Evolutionary conservation across 2,888 invertebrate species (phyloP).

Genomic region (Copidosoma aretas): DNA sequence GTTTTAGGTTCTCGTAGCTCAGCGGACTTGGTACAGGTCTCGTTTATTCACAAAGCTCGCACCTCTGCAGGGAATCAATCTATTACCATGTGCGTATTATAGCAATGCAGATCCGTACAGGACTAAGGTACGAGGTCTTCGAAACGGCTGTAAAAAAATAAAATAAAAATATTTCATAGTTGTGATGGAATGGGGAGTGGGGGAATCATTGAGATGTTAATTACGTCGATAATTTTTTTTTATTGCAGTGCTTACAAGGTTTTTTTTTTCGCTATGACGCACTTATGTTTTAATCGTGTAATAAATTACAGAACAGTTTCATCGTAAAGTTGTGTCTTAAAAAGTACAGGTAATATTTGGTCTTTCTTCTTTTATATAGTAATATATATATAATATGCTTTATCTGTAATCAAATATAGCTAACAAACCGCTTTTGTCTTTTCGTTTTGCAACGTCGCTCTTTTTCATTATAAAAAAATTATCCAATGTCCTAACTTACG

Average conservation of each 20-base stretch:
- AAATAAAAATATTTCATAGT: too few species aligned
- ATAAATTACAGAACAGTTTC: conserved; percentile 55
- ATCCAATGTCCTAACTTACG: conserved; percentile 26
- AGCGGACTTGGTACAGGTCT: too few species aligned
- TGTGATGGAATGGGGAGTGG: too few species aligned
- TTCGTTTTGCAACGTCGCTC: conserved; percentile 22
- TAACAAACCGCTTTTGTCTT: conserved; percentile 36
- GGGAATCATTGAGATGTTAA: conserved; percentile 1
- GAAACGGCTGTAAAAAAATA: too few species aligned
- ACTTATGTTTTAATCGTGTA: conserved; percentile 47
- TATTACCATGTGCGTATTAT: too few species aligned
- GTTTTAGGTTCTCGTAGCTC: too few species aligned
- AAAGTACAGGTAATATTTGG: conserved; percentile 59
- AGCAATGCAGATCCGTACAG: too few species aligned
- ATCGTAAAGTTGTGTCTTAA: conserved; percentile 51
- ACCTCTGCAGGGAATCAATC: too few species aligned
- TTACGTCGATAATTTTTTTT: conserved; percentile 34
- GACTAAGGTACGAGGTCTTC: too few species aligned
- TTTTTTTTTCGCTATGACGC: conserved; percentile 25
- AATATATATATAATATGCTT: conserved; percentile 18
- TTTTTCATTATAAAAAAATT: conserved; percentile 23
- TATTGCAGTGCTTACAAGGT: conserved; percentile 38
- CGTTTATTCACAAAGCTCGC: too few species aligned
- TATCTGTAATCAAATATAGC: conserved; percentile 35
- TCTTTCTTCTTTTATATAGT: conserved; percentile 49